phyloP scores from a whole-genome alignment of 2,113 vertebrate genomes.

The Oxygymnocypris stewartii region DNA sequence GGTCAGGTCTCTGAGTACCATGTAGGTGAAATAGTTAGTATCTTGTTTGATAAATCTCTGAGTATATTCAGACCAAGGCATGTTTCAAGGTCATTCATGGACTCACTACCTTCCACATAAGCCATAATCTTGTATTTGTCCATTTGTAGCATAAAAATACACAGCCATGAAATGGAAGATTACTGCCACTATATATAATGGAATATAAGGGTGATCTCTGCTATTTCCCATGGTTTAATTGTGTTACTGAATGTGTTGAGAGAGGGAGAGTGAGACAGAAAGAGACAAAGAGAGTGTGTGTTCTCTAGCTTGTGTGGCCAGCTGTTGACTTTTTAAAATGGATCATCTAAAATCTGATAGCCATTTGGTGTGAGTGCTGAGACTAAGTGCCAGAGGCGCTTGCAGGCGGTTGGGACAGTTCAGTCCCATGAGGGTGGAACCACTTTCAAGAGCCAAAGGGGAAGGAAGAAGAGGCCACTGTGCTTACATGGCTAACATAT shows the following conservation, averaged over 20 bases:
- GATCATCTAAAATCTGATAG: conserved; percentile 69
- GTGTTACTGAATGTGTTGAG: conserved; percentile 19
- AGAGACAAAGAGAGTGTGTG: conserved; percentile 49
- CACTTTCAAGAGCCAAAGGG: conserved; percentile 65
- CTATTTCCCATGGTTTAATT: conserved; percentile 38
- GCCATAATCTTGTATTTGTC: conserved; percentile 35
- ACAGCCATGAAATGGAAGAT: conserved; percentile 13
- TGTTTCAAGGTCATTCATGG: conserved; percentile 12
- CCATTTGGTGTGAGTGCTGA: conserved; percentile 57
- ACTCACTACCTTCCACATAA: not conserved
- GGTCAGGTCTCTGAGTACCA: not conserved
- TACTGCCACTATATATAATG: conserved; percentile 36
- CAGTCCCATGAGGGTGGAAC: conserved; percentile 60
- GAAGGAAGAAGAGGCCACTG: conserved; percentile 23
- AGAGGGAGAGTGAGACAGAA: conserved; percentile 28
- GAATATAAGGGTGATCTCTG: conserved; percentile 34
- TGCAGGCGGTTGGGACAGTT: conserved; percentile 59
- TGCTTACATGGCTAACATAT: not conserved
- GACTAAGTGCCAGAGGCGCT: conserved; percentile 58
- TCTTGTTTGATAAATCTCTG: not conserved
- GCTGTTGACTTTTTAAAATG: conserved; percentile 73
- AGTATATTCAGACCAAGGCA: not conserved
- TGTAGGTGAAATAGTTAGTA: conserved; percentile 20
- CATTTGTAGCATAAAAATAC: conserved; percentile 25
- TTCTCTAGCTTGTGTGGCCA: conserved; percentile 65